These are phyloP conservation scores for Neodon shergylaensis DNA, from an alignment of 2,113 vertebrate species.

Conservation along the genomic window DNA sequence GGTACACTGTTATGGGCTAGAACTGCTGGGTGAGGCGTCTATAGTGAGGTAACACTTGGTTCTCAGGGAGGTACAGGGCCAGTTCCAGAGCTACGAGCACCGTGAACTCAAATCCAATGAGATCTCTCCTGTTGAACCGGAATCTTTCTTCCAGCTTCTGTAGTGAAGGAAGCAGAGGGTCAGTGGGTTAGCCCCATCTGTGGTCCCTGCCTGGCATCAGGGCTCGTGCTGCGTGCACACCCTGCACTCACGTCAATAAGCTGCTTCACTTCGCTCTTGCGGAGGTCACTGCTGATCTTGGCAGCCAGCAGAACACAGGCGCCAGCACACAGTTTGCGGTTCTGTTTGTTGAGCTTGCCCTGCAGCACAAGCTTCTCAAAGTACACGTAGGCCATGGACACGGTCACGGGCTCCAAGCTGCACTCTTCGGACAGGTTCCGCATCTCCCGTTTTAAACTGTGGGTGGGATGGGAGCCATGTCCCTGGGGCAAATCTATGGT, in stretches of 20 bases:
- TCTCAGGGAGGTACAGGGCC: conserved; percentile 96
- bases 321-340: conserved; percentile 97
- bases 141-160: conserved; percentile 98
- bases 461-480: background rate
- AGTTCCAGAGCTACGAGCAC: conserved; percentile 98
- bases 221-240: too few species aligned
- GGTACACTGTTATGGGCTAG: conserved; percentile 72
- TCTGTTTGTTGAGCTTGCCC: conserved; percentile 97
- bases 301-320: conserved; percentile 96
- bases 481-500: background rate
- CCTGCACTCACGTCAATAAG: conserved; percentile 94
- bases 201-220: background rate
- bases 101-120: conserved; percentile 96
- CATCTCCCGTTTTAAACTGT: conserved; percentile 97
- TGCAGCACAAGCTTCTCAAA: conserved; percentile 98
- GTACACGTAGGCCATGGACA: conserved; percentile 98
- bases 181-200: background rate
- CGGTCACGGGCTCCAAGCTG: conserved; percentile 92
- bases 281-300: conserved; percentile 98
- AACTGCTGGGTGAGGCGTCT: conserved; percentile 92
- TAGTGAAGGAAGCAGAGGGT: background rate
- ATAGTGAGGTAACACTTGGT: conserved; percentile 97
- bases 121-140: conserved; percentile 94
- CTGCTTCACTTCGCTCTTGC: conserved; percentile 96
- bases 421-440: conserved; percentile 92